Conservation (phyloP, 2,113 vertebrate species). For the Phoenicopterus ruber region DNA sequence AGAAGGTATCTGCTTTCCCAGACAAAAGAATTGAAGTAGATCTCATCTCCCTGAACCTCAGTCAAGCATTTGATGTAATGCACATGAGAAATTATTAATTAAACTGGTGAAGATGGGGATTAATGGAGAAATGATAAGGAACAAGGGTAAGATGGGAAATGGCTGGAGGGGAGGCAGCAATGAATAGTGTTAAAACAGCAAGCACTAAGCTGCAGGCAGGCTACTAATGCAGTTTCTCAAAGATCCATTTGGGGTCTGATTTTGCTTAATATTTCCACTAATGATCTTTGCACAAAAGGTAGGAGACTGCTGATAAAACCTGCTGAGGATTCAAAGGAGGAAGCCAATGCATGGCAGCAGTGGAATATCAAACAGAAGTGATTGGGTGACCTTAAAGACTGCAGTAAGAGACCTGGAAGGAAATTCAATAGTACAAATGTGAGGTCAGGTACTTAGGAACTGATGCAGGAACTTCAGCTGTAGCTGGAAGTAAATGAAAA, state of each 20-base stretch:
- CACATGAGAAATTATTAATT: slow-evolving; percentile 67
- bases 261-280: slow-evolving; percentile 55
- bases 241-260: slow-evolving; percentile 53
- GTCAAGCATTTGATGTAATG: slow-evolving; percentile 34
- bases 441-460: slow-evolving; percentile 5
- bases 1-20: neutral
- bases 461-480: neutral
- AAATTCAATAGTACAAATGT: slow-evolving; percentile 12
- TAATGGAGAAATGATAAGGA: slow-evolving; percentile 52
- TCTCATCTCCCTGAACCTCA: slow-evolving; percentile 49
- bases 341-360: neutral
- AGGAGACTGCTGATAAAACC: slow-evolving; percentile 24
- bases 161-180: slow-evolving; percentile 42
- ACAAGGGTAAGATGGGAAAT: slow-evolving; percentile 41
- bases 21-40: slow-evolving; percentile 48
- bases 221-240: slow-evolving; percentile 52
- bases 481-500: neutral
- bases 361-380: slow-evolving; percentile 10
- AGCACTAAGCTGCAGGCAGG: slow-evolving; percentile 43
- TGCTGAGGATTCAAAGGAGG: slow-evolving; percentile 21
- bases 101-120: slow-evolving; percentile 50
- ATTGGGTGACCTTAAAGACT: slow-evolving; percentile 25
- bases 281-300: slow-evolving; percentile 59
- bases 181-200: slow-evolving; percentile 27
- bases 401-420: slow-evolving; percentile 23